Evolutionary conservation across 2,113 vertebrate genomes (phyloP), one percentile per base, ranked within the genome.

Genomic region (Pomatostomus ruficeps): DNA sequence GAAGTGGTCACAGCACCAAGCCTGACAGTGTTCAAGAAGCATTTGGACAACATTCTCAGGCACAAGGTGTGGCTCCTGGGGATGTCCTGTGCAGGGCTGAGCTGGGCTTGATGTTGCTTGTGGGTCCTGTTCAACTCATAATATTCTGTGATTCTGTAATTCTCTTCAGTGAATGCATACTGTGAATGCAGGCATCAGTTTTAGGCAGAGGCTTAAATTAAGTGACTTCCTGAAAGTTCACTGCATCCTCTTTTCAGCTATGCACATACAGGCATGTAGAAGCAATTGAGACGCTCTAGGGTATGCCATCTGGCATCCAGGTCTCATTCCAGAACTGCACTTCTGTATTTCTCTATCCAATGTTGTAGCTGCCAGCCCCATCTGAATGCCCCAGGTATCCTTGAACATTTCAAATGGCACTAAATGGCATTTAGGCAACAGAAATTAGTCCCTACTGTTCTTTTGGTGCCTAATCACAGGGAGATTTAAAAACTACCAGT

Each of bases 261-360:
- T 1, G 3, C 36, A 83, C 33, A 57, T 21, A 61, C 2, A 91
- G 49, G 45, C 62, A 73, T 58, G 43, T 58, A 92, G 54, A 43
- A 91, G 42, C 42, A 68, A 66, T 52, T 82, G 71, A 73, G 71
- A 70, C 66, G 54, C 93, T 85, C 71, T 52, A 85, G 88, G 82
- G 71, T 93, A 88, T 40, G 45, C 85, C 90, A 94, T 93, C 88
- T 93, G 90, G 85, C 74, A 93, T 83, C 45, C 67, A 88, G 54
- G 78, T 93, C 88, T 85, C 51, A 88, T 88, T 95, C 74, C 71
- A 90, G 82, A 85, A 58, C 2, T 18, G 33, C 75, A 80, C 71
- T 91, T 95, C 87, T 74, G 68, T 61, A 96, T 92, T 92, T 90
- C 83, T 74, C 16, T 58, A 38, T 36, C n/a, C 0, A 0, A 15